Evolutionary conservation across 2,888 invertebrate species (phyloP).

Genomic region (Dinocampus coccinellae): DNA sequence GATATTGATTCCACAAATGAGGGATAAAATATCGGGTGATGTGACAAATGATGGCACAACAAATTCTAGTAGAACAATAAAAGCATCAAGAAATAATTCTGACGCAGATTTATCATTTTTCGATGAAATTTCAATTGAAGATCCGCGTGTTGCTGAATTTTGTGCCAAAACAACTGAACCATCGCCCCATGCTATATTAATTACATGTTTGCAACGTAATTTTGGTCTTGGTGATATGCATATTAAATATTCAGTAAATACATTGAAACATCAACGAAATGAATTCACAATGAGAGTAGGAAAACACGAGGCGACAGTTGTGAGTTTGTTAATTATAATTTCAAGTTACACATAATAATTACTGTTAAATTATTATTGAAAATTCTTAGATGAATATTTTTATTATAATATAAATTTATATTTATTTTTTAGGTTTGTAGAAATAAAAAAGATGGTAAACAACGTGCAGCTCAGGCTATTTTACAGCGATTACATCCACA

Average conservation of each 20-base stretch:
- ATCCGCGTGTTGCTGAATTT: slow-evolving; percentile 94
- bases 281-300: slow-evolving; percentile 96
- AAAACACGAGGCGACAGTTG: slow-evolving; percentile 89
- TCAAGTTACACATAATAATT: background rate
- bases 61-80: slow-evolving; percentile 64
- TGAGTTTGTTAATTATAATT: slow-evolving; percentile 45
- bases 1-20: slow-evolving; percentile 93
- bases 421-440: slow-evolving; percentile 76
- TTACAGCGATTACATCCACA: slow-evolving; percentile 93
- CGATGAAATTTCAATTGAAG: slow-evolving; percentile 93
- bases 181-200: slow-evolving; percentile 91
- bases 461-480: slow-evolving; percentile 94
- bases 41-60: slow-evolving; percentile 70
- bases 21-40: slow-evolving; percentile 81
- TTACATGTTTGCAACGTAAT: slow-evolving; percentile 93
- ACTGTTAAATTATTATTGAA: background rate
- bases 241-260: slow-evolving; percentile 88
- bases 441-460: slow-evolving; percentile 97
- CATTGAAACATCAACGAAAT: slow-evolving; percentile 90
- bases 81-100: slow-evolving; percentile 63
- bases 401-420: background rate
- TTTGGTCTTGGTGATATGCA: slow-evolving; percentile 92
- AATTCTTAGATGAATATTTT: background rate
- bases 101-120: slow-evolving; percentile 76
- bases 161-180: slow-evolving; percentile 97